Percentiles rank a stretch among this genome's conserved stretches.
Evolutionary conservation across 2,113 vertebrate species (phyloP).

Genomic region (Procapra przewalskii): DNA sequence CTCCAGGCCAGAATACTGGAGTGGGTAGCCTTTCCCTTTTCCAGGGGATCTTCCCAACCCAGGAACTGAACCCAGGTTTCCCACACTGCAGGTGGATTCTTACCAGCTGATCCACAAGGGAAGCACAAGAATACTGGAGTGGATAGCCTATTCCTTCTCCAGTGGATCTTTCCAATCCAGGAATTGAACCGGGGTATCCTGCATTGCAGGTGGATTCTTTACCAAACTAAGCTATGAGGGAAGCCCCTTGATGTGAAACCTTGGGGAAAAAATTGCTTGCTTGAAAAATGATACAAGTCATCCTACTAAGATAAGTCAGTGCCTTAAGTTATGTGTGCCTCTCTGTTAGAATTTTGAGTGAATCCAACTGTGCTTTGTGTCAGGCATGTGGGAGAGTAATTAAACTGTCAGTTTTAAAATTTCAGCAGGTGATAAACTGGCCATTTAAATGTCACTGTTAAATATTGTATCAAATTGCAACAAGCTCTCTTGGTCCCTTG

Average conservation of each 20-base stretch:
- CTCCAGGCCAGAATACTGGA: background rate
- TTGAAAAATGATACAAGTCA: background rate
- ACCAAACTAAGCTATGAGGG: background rate
- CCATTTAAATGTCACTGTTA: background rate
- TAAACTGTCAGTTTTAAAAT: slow-evolving; percentile 15
- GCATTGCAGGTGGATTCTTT: background rate
- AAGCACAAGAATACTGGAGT: background rate
- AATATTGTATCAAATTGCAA: slow-evolving; percentile 19
- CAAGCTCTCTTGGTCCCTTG: background rate
- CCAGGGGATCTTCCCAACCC: background rate
- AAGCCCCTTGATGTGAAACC: background rate
- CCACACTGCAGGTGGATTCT: background rate
- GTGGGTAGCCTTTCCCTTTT: background rate
- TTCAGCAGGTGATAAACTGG: background rate
- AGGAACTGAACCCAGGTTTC: background rate
- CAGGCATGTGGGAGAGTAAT: background rate
- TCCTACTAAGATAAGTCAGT: background rate
- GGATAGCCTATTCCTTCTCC: background rate
- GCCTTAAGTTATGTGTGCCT: background rate
- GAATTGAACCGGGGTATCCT: background rate
- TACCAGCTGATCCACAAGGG: background rate
- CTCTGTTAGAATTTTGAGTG: background rate
- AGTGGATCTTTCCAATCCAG: background rate
- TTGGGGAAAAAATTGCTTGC: background rate
- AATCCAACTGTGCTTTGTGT: background rate